Evolutionary conservation across 1,140 invertebrate species (phyloP).

Genomic region (Drosophila carrolli): DNA sequence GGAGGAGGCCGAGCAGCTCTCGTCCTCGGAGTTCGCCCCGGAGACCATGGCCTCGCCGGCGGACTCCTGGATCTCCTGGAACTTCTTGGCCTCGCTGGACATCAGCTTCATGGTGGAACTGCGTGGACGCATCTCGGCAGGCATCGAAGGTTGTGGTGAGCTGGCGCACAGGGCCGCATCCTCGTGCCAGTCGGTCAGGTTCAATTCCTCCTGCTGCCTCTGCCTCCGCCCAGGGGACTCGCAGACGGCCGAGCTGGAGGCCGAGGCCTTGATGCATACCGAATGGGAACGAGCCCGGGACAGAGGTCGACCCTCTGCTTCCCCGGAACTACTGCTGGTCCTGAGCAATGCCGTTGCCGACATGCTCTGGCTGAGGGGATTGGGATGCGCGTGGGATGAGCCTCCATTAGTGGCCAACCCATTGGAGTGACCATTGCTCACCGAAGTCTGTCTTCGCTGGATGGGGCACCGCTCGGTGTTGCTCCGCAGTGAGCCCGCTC

Average conservation of each 20-base stretch:
- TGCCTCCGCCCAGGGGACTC: conserved; percentile 3
- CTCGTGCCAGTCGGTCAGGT: conserved; percentile 47
- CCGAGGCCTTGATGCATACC: conserved; percentile 54
- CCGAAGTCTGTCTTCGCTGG: conserved; percentile 83
- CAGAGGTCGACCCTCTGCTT: conserved; percentile 34
- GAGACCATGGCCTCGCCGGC: conserved; percentile 88
- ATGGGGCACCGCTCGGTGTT: conserved; percentile 74
- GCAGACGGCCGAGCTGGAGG: conserved; percentile 8
- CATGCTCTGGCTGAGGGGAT: conserved; percentile 86
- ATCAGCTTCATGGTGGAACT: conserved; percentile 75
- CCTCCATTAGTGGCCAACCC: conserved; percentile 39
- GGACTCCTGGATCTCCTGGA: conserved; percentile 87
- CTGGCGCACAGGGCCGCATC: conserved; percentile 53
- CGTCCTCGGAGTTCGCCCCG: conserved; percentile 86
- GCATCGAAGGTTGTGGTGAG: conserved; percentile 52
- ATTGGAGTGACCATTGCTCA: conserved; percentile 63
- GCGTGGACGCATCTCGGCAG: conserved; percentile 52
- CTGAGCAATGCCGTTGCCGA: conserved; percentile 85
- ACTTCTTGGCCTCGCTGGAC: conserved; percentile 78
- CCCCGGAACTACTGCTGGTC: conserved; percentile 53
- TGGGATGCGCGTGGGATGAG: conserved; percentile 53
- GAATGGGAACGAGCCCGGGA: conserved; percentile 77
- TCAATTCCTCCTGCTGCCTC: conserved; percentile 9
- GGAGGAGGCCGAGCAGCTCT: conserved; percentile 85
- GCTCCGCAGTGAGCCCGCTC: conserved; percentile 86